phyloP scores from a whole-genome alignment of 2,888 invertebrate genomes.

The Scrobipalpa atriplicella region DNA sequence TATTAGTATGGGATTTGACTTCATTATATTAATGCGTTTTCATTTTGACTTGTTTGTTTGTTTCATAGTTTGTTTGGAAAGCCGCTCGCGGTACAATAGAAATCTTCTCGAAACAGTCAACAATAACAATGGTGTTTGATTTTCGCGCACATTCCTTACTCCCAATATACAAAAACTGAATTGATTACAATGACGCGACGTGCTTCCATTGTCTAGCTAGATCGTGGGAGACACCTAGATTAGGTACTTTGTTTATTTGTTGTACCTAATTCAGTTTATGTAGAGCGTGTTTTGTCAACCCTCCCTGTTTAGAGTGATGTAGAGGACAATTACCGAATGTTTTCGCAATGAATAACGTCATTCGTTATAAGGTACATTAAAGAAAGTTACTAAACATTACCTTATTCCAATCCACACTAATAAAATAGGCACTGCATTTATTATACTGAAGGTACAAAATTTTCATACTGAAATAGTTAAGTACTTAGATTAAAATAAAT shows the following conservation, averaged over 20 bases:
- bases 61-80: constrained; percentile 13
- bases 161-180: constrained; percentile 28
- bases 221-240: constrained; percentile 40
- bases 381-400: too few relatives aligned
- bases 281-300: constrained; percentile 11
- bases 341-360: background rate
- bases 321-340: background rate
- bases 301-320: background rate
- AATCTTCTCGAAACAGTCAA: constrained; percentile 34
- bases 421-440: too few relatives aligned
- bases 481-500: too few relatives aligned
- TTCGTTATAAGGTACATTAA: too few relatives aligned
- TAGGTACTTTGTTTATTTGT: constrained; percentile 21
- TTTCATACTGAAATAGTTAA: too few relatives aligned
- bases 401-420: too few relatives aligned
- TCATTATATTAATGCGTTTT: background rate
- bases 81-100: constrained; percentile 26
- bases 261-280: background rate
- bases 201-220: constrained; percentile 32
- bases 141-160: constrained; percentile 36
- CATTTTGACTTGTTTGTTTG: background rate
- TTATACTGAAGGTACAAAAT: too few relatives aligned
- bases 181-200: constrained; percentile 30
- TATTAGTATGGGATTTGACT: too few relatives aligned
- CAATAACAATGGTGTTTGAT: constrained; percentile 41